Evolutionary conservation across 2,113 vertebrate genomes (phyloP).

Genomic region (Oreochromis tanganicae): DNA sequence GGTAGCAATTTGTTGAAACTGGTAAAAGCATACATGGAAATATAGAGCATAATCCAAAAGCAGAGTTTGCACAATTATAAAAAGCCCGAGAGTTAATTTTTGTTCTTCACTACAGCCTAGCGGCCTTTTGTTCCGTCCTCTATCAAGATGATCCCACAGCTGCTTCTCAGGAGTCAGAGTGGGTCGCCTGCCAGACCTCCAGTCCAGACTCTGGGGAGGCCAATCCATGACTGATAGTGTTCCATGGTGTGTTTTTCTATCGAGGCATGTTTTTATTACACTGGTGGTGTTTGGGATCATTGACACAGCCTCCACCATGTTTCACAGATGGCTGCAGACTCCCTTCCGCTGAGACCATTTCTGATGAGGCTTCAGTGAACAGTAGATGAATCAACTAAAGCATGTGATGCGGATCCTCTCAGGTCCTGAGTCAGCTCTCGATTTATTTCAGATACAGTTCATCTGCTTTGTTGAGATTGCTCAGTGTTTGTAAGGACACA

Average conservation of each 20-base stretch:
- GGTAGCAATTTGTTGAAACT: background rate
- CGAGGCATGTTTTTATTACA: background rate
- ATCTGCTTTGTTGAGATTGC: accelerated
- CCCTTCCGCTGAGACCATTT: background rate
- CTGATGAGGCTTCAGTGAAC: background rate
- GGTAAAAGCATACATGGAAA: background rate
- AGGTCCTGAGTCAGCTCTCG: background rate
- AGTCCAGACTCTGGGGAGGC: background rate
- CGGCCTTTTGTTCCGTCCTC: background rate
- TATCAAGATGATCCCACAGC: background rate
- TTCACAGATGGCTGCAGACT: background rate
- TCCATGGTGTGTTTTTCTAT: background rate
- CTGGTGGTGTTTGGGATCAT: background rate
- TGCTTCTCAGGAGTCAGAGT: background rate
- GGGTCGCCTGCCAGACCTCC: background rate
- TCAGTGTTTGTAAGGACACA: background rate
- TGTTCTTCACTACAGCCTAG: background rate
- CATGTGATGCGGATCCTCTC: background rate
- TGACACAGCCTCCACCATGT: background rate
- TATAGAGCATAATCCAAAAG: background rate
- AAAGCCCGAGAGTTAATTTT: accelerated
- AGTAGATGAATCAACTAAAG: background rate
- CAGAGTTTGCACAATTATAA: background rate
- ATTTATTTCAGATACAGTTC: background rate
- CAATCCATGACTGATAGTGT: background rate